Evolutionary conservation across 2,888 invertebrate genomes (phyloP).

Genomic region (Polydrusus cervinus): DNA sequence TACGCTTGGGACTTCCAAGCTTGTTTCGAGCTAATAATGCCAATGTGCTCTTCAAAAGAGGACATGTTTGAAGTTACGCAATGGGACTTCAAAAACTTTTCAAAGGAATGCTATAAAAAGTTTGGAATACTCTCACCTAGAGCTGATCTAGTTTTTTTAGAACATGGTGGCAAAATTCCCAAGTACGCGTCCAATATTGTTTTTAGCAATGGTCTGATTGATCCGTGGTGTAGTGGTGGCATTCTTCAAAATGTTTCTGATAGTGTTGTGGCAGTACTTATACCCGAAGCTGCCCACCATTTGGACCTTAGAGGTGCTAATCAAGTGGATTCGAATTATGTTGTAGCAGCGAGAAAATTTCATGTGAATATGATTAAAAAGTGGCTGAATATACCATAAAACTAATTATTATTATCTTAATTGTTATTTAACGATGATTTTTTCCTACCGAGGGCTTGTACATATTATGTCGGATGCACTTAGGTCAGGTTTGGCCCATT

Average conservation of each 20-base stretch:
- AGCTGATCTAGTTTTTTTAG: conserved; percentile 79
- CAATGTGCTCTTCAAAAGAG: conserved; percentile 82
- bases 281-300: conserved; percentile 90
- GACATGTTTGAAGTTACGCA: conserved; percentile 88
- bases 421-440: background rate
- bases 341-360: conserved; percentile 76
- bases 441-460: too few relatives aligned
- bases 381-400: conserved; percentile 72
- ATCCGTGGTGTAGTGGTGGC: conserved; percentile 92
- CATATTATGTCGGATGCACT: too few relatives aligned
- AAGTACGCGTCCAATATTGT: conserved; percentile 81
- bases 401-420: background rate
- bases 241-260: conserved; percentile 80
- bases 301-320: conserved; percentile 83
- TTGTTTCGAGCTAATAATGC: conserved; percentile 98
- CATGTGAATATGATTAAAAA: conserved; percentile 77
- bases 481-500: too few relatives aligned
- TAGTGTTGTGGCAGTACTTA: conserved; percentile 80
- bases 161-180: conserved; percentile 88
- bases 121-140: conserved; percentile 77
- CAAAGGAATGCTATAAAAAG: conserved; percentile 80
- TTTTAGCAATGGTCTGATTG: conserved; percentile 88
- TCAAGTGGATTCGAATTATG: conserved; percentile 78
- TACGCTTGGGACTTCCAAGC: conserved; percentile 90
- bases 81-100: conserved; percentile 83